A percentile compares a stretch with the other conserved stretches of the same genome.
Evolutionary conservation across 2,888 invertebrate genomes (phyloP).

Genomic region (Drosophila prostipennis): DNA sequence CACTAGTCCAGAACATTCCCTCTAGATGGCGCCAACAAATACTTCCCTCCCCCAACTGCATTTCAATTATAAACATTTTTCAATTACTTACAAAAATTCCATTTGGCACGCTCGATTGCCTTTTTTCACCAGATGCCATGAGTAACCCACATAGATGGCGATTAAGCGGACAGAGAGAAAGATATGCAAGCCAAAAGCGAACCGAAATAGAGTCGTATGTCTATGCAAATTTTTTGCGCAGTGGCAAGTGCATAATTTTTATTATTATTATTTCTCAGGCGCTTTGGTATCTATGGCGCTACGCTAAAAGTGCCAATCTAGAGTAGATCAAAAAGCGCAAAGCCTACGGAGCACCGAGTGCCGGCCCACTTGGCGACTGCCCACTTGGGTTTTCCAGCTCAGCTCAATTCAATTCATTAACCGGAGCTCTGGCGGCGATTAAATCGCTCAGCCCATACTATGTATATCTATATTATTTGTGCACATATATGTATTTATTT

Average conservation of each 20-base stretch:
- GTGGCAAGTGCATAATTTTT: conserved; percentile 71
- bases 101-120: conserved; percentile 34
- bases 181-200: conserved; percentile 35
- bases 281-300: conserved; percentile 38
- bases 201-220: conserved; percentile 68
- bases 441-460: conserved; percentile 60
- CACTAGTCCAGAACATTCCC: not conserved
- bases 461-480: conserved; percentile 58
- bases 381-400: conserved; percentile 48
- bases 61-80: conserved; percentile 35
- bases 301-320: conserved; percentile 64
- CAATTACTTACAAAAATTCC: conserved; percentile 41
- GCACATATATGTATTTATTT: conserved; percentile 29
- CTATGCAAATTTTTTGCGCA: conserved; percentile 67
- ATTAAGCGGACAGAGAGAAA: conserved; percentile 62
- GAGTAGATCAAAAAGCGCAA: conserved; percentile 72
- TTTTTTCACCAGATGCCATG: conserved; percentile 25
- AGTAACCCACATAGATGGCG: conserved; percentile 72
- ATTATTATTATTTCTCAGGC: conserved; percentile 63
- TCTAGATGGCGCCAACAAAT: conserved; percentile 19
- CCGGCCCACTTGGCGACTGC: conserved; percentile 21
- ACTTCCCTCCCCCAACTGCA: not conserved
- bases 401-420: conserved; percentile 76
- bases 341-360: conserved; percentile 60
- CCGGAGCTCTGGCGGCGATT: conserved; percentile 68